A percentile compares a stretch with the other conserved stretches of the same genome.
Conservation (phyloP, 2,888 invertebrate genomes). For the Beris chalybata region DNA sequence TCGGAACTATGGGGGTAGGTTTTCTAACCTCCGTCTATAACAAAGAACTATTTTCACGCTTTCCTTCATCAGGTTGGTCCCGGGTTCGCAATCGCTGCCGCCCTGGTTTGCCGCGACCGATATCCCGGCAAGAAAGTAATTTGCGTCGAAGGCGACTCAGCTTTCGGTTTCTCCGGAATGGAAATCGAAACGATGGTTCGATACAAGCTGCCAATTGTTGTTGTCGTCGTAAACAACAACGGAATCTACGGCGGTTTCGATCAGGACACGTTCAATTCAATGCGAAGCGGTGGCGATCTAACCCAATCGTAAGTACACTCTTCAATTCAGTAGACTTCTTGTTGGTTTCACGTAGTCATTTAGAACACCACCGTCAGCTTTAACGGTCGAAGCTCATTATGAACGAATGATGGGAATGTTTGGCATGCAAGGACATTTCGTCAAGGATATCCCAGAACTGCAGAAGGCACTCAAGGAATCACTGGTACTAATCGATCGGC, state of each 20-base stretch:
- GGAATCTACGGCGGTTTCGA: slow-evolving; percentile 91
- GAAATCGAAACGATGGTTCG: slow-evolving; percentile 96
- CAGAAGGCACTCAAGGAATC: slow-evolving; percentile 69
- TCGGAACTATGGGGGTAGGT: slow-evolving; percentile 91
- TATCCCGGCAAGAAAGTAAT: slow-evolving; percentile 81
- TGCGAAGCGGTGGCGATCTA: slow-evolving; percentile 71
- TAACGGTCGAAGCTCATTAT: slow-evolving; percentile 79
- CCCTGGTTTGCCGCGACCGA: slow-evolving; percentile 82
- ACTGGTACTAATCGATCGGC: slow-evolving; percentile 70
- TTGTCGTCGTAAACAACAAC: slow-evolving; percentile 92
- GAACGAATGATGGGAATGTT: slow-evolving; percentile 90
- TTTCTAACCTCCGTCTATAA: neutral
- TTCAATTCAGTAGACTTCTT: slow-evolving; percentile 10
- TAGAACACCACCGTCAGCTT: slow-evolving; percentile 83
- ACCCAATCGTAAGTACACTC: slow-evolving; percentile 68
- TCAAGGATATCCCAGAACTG: slow-evolving; percentile 76
- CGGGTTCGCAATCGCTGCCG: slow-evolving; percentile 88
- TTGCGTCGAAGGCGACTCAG: slow-evolving; percentile 96
- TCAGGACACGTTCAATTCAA: slow-evolving; percentile 69
- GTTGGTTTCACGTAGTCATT: neutral
- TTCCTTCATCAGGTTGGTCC: slow-evolving; percentile 57
- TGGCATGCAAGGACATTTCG: slow-evolving; percentile 78
- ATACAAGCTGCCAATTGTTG: slow-evolving; percentile 86
- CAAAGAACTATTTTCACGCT: slow-evolving; percentile 23
- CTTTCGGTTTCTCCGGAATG: slow-evolving; percentile 98